Evolutionary conservation across 1,140 invertebrate genomes (phyloP).

Genomic region (Chionoecetes opilio): DNA sequence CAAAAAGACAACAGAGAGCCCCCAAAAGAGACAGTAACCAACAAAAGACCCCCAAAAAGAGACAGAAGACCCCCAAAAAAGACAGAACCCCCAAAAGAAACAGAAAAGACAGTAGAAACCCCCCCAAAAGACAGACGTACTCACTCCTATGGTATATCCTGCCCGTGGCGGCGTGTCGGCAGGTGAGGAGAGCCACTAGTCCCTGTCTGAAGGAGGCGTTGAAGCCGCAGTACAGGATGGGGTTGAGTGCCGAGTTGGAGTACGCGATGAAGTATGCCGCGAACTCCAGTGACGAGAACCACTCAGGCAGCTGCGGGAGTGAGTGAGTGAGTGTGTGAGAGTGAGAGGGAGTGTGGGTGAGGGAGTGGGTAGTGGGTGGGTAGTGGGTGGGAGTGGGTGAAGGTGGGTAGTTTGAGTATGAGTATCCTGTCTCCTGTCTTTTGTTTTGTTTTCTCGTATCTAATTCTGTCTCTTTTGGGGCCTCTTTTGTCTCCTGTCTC

Average conservation of each 20-base stretch:
- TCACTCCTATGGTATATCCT: constrained; percentile 54
- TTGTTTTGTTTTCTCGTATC: no score
- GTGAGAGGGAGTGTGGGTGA: not conserved
- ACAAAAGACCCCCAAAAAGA: no score
- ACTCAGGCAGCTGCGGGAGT: constrained; percentile 82
- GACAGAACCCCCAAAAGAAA: no score
- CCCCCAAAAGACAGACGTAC: no score
- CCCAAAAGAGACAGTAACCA: no score
- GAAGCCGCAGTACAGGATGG: constrained; percentile 85
- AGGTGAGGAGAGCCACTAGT: constrained; percentile 58
- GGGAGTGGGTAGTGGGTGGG: not conserved
- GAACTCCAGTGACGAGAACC: constrained; percentile 84
- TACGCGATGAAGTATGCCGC: constrained; percentile 85
- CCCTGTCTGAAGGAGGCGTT: constrained; percentile 82
- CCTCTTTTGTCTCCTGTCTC: no score
- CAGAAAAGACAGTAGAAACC: no score
- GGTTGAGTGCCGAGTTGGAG: constrained; percentile 85
- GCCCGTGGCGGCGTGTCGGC: constrained; percentile 39
- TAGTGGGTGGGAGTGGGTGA: not conserved
- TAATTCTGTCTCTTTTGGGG: no score
- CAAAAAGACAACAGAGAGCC: no score
- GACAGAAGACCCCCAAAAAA: no score
- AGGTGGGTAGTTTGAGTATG: not conserved
- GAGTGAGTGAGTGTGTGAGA: not conserved
- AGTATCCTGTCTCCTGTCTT: no score